Evolutionary conservation across 2,888 invertebrate genomes (phyloP), one percentile per base, ranked within the genome.

Genomic region (Amphipoea lucens): DNA sequence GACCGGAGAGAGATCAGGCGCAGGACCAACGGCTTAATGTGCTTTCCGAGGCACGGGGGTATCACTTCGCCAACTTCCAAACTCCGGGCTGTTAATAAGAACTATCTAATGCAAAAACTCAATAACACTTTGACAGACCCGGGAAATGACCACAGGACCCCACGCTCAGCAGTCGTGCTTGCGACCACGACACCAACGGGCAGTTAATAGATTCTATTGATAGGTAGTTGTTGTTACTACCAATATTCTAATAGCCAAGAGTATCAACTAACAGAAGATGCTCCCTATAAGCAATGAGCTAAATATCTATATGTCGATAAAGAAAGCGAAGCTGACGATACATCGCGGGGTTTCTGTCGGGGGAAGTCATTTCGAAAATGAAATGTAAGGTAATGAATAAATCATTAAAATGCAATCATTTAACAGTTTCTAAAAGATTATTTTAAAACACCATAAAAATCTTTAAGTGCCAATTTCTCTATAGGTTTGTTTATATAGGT

Each of bases 401-500:
- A 65, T 29, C 12, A 73, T 36, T n/a, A 36, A 60, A 36, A 45
- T 45, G 11, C n/a, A 4, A 17, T 23, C 12, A 40, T 69, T 4
- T 29, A 57, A 45, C n/a, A 23, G 48, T 14, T 29, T 62, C n/a
- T n/a, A 40, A 11, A 7, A 74, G 29, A 1, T 40, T 60, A 48
- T 45, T 74, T 45, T 74, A 2, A 17, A 48, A 42, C 17, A 23
- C n/a, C 23, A 45, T 77, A 20, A 77, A 76, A 23, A n/a, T 9
- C 17, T n/a, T 17, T 7, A 45, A 7, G 42, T 77, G 23, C 23
- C 17, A 42, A 45, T 77, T 65, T 65, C 45, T 76, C 23, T 17
- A 12, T 23, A 36, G 11, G 29, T 54, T 51, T 11, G 14, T 40
- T 48, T 63, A 36, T 63, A 36, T 14, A 14, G 12, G 12, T 74